Evolutionary conservation across 1,140 invertebrate species (phyloP), one percentile per base, ranked within the genome.

Genomic region (Neoseiulus cucumeris): DNA sequence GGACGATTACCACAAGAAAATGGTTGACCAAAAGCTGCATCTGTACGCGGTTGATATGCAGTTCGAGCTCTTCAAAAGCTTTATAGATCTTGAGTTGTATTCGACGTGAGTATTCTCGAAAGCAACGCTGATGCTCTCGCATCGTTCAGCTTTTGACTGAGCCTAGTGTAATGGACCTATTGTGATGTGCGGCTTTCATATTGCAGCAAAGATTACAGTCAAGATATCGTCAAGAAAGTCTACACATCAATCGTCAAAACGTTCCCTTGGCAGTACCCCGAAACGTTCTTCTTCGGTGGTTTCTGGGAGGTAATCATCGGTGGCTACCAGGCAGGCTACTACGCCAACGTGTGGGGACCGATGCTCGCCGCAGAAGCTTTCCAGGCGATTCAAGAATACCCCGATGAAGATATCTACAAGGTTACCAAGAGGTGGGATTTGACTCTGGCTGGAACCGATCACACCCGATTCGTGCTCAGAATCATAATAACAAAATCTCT

Each of bases 281-380:
- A 93, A 72, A 81, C 82, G 17, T 59, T 59, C 47, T 85, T 89
- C 73, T 82, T 86, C 0, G 87, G 87, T 69, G 85, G 85, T 0
- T 86, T 92, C 72, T 80, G 79, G 7, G 69, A 73, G 28, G 76
- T 79, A 17, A 75, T 77, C 64, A 71, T 70, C 59, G 74, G 74
- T n/a, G 69, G 73, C 7, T 73, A 73, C 70, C 71, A 74, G 28
- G 78, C 77, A 30, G 73, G 74, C 5, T 78, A 78, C 68, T 80
- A 78, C 69, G 73, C 74, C 4, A 68, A 74, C 64, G 70, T 74
- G 5, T 59, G 83, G 77, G 74, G 76, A 2, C 79, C 82, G 76
- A 85, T 96, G 81, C 80, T 93, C 41, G 90, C 90, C 0, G 89
- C 90, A 1, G 91, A 96, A 76, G 80, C 86, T 17, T 91, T 86